Evolutionary conservation across 1,140 invertebrate species (phyloP).

Genomic region (Papilio polyxenes): DNA sequence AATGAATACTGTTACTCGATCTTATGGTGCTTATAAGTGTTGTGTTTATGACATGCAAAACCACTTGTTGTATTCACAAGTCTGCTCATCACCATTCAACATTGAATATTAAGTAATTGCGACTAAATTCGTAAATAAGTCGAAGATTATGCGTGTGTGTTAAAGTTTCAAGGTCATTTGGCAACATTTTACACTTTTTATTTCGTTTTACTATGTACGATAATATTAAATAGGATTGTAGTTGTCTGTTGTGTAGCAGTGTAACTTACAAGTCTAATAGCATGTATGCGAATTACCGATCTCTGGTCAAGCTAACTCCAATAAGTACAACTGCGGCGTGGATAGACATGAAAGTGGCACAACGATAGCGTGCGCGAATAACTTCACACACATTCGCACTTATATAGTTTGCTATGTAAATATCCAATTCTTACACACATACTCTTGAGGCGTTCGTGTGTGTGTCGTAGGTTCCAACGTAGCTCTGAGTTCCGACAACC

Average conservation of each 20-base stretch:
- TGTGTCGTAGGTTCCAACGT: conserved; percentile 2
- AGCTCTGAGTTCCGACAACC: conserved; percentile 2
- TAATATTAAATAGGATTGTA: background rate
- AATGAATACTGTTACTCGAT: conserved; percentile 38
- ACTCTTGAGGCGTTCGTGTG: background rate
- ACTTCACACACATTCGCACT: conserved; percentile 28
- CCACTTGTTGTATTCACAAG: conserved; percentile 9
- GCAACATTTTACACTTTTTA: conserved; percentile 1
- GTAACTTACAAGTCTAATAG: background rate
- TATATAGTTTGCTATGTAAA: conserved; percentile 36
- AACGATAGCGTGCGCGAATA: conserved; percentile 38
- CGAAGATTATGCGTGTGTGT: background rate
- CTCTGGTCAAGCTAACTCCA: conserved; percentile 18
- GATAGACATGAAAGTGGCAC: conserved; percentile 37
- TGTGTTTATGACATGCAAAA: conserved; percentile 8
- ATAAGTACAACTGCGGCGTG: conserved; percentile 24
- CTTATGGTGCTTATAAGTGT: conserved; percentile 28
- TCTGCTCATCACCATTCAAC: background rate
- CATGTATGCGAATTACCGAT: background rate
- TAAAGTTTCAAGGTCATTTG: conserved; percentile 29
- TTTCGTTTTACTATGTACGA: background rate
- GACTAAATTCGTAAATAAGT: conserved; percentile 1
- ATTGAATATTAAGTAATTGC: background rate
- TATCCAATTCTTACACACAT: conserved; percentile 32
- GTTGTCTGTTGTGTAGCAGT: background rate